These are phyloP conservation scores for Tenebrio molitor DNA, from an alignment of 1,140 invertebrate genomes.

Conservation along the genomic window DNA sequence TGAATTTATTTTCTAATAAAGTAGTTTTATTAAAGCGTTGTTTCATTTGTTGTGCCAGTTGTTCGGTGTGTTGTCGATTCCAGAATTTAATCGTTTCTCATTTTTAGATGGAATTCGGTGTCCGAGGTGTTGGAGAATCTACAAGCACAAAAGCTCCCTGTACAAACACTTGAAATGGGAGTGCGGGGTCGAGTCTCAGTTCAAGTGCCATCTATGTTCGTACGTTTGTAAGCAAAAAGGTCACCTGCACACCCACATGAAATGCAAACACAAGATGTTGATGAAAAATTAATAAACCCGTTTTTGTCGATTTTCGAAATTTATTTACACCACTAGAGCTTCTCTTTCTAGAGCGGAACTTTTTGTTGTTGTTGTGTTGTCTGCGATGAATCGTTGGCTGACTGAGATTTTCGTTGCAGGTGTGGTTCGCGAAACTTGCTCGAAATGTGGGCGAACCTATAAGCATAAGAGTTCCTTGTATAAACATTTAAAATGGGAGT, in stretches of 20 bases:
- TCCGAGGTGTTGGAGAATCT: conserved; percentile 54
- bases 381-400: not conserved
- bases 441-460: conserved; percentile 56
- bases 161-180: conserved; percentile 72
- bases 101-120: conserved; percentile 10
- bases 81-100: no score
- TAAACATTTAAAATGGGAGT: conserved; percentile 72
- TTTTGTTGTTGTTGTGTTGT: not conserved
- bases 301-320: no score
- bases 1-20: conserved; percentile 4
- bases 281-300: not conserved
- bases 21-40: no score
- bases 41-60: not conserved
- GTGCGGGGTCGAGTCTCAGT: conserved; percentile 72
- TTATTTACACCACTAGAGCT: no score
- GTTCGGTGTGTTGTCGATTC: no score
- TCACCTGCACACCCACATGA: conserved; percentile 57
- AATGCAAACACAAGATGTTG: conserved; percentile 54
- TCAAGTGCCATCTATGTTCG: conserved; percentile 71
- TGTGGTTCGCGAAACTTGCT: not conserved
- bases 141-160: conserved; percentile 66
- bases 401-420: conserved; percentile 1
- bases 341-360: no score
- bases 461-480: conserved; percentile 67
- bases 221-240: conserved; percentile 61